Percentiles rank a stretch among this genome's conserved stretches.
phyloP scores from a whole-genome alignment of 2,113 vertebrate species.

The Platycercus adscitus region DNA sequence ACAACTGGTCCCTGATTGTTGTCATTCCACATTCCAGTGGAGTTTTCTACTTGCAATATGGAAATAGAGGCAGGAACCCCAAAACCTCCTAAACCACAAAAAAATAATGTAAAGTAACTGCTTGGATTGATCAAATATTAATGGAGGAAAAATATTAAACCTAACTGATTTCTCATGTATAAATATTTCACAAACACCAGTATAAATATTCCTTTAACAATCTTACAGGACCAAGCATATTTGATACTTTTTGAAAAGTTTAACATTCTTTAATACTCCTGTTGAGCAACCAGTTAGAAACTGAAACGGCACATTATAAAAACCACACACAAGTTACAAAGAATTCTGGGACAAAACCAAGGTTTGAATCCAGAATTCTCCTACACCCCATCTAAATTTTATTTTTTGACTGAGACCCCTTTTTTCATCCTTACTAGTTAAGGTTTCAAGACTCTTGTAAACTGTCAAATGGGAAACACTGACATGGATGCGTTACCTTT shows the following conservation, averaged over 20 bases:
- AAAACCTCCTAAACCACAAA: neutral
- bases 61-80: neutral
- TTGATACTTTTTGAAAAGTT: neutral
- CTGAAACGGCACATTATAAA: neutral
- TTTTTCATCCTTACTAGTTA: neutral
- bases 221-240: accelerated
- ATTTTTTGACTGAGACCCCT: neutral
- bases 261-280: neutral
- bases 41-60: neutral
- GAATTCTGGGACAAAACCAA: neutral
- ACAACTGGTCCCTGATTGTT: neutral
- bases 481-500: neutral
- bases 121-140: neutral
- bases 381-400: neutral
- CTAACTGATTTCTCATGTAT: neutral
- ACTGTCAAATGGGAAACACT: neutral
- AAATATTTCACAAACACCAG: neutral
- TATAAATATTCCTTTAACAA: neutral
- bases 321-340: neutral
- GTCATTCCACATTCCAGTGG: accelerated
- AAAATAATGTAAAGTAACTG: neutral
- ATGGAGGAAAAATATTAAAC: neutral
- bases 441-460: neutral
- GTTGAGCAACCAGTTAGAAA: neutral
- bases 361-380: neutral